phyloP scores from a whole-genome alignment of 2,888 invertebrate genomes.

The Podabrus alpinus region DNA sequence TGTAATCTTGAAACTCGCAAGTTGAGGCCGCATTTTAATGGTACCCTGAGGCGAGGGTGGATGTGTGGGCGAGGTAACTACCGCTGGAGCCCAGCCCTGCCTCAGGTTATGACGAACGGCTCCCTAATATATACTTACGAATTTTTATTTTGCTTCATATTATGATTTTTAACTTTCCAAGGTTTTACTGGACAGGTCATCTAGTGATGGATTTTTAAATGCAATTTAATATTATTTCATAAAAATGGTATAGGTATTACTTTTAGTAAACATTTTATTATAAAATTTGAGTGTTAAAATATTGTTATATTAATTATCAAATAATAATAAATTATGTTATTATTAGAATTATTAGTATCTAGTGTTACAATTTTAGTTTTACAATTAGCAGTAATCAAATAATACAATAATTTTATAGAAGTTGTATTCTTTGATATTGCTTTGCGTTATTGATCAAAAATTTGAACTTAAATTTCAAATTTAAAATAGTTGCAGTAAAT shows the following conservation, averaged over 20 bases:
- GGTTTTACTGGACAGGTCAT: slow-evolving; percentile 22
- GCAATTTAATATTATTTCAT: neutral
- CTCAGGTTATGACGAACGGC: slow-evolving; percentile 41
- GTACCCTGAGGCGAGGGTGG: slow-evolving; percentile 45
- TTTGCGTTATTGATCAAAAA: too few species aligned
- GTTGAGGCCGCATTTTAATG: slow-evolving; percentile 37
- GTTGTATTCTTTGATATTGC: too few species aligned
- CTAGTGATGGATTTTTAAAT: slow-evolving; percentile 28
- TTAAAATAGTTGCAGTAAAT: too few species aligned
- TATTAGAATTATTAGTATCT: too few species aligned
- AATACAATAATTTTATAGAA: too few species aligned
- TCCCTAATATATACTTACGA: slow-evolving; percentile 47
- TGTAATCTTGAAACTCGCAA: slow-evolving; percentile 24
- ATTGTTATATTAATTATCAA: neutral
- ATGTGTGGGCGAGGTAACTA: slow-evolving; percentile 50
- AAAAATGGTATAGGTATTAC: neutral
- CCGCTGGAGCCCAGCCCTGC: slow-evolving; percentile 45
- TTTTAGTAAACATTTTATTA: neutral
- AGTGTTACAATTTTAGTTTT: too few species aligned
- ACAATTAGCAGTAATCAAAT: too few species aligned
- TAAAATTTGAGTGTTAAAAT: neutral
- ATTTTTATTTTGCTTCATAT: slow-evolving; percentile 41
- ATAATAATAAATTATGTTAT: neutral
- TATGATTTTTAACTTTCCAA: slow-evolving; percentile 28
- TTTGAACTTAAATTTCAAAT: too few species aligned